phyloP scores from a whole-genome alignment of 1,140 invertebrate genomes.

The Idris sp. region DNA sequence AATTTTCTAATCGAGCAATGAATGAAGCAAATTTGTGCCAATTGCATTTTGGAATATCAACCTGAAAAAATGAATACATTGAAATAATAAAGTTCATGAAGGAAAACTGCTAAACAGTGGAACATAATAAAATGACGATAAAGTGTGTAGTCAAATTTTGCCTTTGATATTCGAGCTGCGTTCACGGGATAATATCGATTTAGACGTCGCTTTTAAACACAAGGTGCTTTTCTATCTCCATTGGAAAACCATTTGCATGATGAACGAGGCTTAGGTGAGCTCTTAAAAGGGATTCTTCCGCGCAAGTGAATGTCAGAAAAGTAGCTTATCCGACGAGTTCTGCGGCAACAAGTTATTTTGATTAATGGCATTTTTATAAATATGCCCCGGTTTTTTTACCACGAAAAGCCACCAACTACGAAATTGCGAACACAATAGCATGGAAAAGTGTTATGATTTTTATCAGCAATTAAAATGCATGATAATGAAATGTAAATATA shows the following conservation, averaged over 20 bases:
- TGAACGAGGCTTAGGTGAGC: slow-evolving; percentile 60
- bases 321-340: slow-evolving; percentile 59
- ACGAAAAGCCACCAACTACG: neutral
- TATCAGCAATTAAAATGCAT: slow-evolving; percentile 36
- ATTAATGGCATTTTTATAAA: slow-evolving; percentile 55
- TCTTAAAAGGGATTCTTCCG: slow-evolving; percentile 61
- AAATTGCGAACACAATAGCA: no score
- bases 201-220: slow-evolving; percentile 42
- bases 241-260: slow-evolving; percentile 65
- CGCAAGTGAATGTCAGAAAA: slow-evolving; percentile 52
- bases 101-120: neutral
- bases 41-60: slow-evolving; percentile 51
- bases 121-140: slow-evolving; percentile 2
- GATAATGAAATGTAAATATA: slow-evolving; percentile 37
- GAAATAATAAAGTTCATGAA: neutral
- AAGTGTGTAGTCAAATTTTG: neutral
- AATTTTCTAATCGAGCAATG: slow-evolving; percentile 67
- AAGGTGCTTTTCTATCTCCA: slow-evolving; percentile 62
- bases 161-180: slow-evolving; percentile 30
- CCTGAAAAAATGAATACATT: slow-evolving; percentile 18
- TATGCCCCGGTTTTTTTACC: neutral
- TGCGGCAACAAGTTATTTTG: slow-evolving; percentile 62
- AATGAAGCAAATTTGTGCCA: slow-evolving; percentile 53
- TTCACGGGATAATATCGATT: slow-evolving; percentile 56
- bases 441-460: no score